Conservation (phyloP, 2,113 vertebrate species). For the Montifringilla adamsi region DNA sequence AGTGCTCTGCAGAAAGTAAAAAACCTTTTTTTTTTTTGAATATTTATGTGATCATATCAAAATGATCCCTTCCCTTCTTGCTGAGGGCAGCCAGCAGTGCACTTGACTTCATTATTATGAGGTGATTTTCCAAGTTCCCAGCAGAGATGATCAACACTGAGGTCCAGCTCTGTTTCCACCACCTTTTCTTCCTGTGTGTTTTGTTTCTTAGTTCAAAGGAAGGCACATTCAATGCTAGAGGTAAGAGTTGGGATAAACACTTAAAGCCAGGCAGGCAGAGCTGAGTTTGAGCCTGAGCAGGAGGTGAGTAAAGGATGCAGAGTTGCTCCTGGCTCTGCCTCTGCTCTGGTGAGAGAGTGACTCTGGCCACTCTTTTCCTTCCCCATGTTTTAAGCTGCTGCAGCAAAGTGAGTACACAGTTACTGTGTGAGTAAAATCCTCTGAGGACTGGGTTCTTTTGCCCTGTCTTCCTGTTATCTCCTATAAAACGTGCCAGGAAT, state of each 20-base stretch:
- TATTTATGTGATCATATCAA: background rate
- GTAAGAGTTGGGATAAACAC: background rate
- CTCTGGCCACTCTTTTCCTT: background rate
- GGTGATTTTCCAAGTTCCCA: background rate
- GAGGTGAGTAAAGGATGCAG: fast-evolving
- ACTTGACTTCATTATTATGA: background rate
- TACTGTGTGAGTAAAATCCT: background rate
- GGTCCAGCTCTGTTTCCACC: background rate
- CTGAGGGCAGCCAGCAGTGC: background rate
- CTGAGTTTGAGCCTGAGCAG: background rate
- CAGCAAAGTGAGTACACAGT: background rate
- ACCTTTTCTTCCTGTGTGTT: background rate
- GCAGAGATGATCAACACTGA: background rate
- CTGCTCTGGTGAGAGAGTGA: background rate
- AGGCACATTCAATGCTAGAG: background rate
- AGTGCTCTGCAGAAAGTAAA: background rate
- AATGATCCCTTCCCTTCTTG: background rate
- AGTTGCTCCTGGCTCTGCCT: background rate
- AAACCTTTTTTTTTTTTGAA: background rate
- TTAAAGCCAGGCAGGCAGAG: background rate
- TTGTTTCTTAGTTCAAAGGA: background rate
- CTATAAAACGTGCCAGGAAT: background rate
- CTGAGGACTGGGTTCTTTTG: background rate
- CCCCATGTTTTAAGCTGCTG: background rate
- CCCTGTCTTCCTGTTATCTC: background rate